Evolutionary conservation across 2,888 invertebrate species (phyloP).

Genomic region (Timema cristinae): DNA sequence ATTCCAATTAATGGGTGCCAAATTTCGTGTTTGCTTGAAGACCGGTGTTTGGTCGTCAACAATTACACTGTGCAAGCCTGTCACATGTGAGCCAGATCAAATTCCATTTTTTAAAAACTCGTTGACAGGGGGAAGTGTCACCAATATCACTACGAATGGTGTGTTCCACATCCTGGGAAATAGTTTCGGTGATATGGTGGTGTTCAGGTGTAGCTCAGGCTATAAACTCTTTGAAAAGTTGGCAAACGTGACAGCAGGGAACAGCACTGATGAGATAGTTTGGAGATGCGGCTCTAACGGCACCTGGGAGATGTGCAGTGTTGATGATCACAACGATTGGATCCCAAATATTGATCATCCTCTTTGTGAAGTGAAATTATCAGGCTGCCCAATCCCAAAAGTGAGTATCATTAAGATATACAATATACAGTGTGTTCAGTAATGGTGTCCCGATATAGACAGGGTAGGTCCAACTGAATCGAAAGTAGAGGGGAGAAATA

Average conservation of each 20-base stretch:
- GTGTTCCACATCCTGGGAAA: constrained; percentile 33
- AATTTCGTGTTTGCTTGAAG: constrained; percentile 21
- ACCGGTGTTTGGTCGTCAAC: constrained; percentile 25
- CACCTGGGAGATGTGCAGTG: constrained; percentile 6
- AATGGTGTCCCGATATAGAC: too few relatives aligned
- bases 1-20: constrained; percentile 26
- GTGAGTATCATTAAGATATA: background rate
- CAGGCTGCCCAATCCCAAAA: background rate
- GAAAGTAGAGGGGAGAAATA: too few relatives aligned
- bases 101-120: background rate
- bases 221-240: constrained; percentile 16
- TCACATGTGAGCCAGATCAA: constrained; percentile 14
- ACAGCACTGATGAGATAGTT: background rate
- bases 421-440: too few relatives aligned
- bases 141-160: constrained; percentile 11
- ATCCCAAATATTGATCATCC: background rate
- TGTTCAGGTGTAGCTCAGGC: constrained; percentile 21
- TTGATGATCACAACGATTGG: background rate
- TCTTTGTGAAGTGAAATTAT: constrained; percentile 13
- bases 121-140: background rate
- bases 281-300: constrained; percentile 19
- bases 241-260: background rate
- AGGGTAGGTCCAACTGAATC: too few relatives aligned
- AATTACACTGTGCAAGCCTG: constrained; percentile 20
- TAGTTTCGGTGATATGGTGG: constrained; percentile 33